phyloP scores from a whole-genome alignment of 2,888 invertebrate genomes.

The Globia sparganii region DNA sequence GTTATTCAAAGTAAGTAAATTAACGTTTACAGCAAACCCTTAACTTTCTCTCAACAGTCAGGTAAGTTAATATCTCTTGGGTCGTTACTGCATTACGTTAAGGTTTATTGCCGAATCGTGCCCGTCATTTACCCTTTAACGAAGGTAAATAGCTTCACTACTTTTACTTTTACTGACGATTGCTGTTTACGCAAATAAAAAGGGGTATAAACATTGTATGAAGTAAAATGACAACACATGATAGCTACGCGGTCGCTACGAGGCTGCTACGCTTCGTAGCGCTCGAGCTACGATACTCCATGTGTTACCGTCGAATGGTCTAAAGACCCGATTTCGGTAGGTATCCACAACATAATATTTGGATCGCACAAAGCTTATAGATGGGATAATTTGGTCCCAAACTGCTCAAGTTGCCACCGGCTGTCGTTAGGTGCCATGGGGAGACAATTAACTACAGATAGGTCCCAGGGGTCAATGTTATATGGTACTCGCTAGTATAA shows the following conservation, averaged over 20 bases:
- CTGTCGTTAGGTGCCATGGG: constrained; percentile 54
- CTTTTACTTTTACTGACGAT: constrained; percentile 36
- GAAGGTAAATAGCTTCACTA: constrained; percentile 33
- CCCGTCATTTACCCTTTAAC: constrained; percentile 39
- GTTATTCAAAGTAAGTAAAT: constrained; percentile 11
- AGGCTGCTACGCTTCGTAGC: constrained; percentile 48
- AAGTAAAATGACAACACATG: not conserved
- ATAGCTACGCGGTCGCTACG: constrained; percentile 28
- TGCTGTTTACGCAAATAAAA: constrained; percentile 11
- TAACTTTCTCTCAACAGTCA: constrained; percentile 34
- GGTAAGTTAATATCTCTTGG: constrained; percentile 57
- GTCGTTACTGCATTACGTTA: constrained; percentile 59
- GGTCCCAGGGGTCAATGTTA: constrained; percentile 44
- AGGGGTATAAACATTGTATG: not conserved
- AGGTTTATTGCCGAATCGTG: constrained; percentile 54
- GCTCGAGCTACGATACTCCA: constrained; percentile 6
- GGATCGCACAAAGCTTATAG: constrained; percentile 34
- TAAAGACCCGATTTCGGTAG: constrained; percentile 9
- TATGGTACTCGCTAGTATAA: constrained; percentile 22
- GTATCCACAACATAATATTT: constrained; percentile 41
- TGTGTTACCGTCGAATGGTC: constrained; percentile 1
- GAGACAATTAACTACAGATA: constrained; percentile 62
- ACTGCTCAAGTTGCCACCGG: constrained; percentile 50
- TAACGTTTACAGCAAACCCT: constrained; percentile 30
- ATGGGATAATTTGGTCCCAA: constrained; percentile 51